Evolutionary conservation across 1,140 invertebrate genomes (phyloP), one percentile per base, ranked within the genome.

Genomic region (Uloborus diversus): DNA sequence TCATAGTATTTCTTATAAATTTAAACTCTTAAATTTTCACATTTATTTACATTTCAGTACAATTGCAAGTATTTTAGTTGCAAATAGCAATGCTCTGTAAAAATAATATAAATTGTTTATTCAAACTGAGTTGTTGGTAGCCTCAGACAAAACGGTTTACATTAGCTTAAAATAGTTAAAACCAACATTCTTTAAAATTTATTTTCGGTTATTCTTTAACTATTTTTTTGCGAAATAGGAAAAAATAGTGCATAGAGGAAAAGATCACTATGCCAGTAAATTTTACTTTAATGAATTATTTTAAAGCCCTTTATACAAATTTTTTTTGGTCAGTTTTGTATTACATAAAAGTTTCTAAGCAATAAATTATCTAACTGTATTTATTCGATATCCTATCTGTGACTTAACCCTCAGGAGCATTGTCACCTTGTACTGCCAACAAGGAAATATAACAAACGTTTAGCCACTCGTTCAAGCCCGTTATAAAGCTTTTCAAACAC

Each of bases 261-360:
- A 35, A 65, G 23, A 65, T 30, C 32, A 35, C 73, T 66, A 47
- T 64, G 61, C 47, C 42, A 32, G 66, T 66, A 49, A 30, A 7
- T 65, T 56, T 78, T 42, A 28, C 28, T 17, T 30, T 42, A 65
- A 65, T 51, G 9, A 42, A 1, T 49, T 78, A 62, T 78, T 78
- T 65, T 56, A 33, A 65, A 78, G 61, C 73, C 73, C 61, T 78
- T 78, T 78, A 27, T 78, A 78, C 62, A 66, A 78, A 78, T 78
- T 65, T 23, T 57, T 61, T 64, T 75, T 65, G 59, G 47, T 66
- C 42, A 47, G 47, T 65, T 65, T 53, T 51, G 51, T 64, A 30
- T 66, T 65, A n/a, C 33, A 51, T 65, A 66, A 78, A 65, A 65
- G 11, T 70, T 57, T 78, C 62, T 65, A 78, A 56, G 47, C 49